Conservation (phyloP, 2,113 vertebrate genomes). For the Xiphophorus hellerii region DNA sequence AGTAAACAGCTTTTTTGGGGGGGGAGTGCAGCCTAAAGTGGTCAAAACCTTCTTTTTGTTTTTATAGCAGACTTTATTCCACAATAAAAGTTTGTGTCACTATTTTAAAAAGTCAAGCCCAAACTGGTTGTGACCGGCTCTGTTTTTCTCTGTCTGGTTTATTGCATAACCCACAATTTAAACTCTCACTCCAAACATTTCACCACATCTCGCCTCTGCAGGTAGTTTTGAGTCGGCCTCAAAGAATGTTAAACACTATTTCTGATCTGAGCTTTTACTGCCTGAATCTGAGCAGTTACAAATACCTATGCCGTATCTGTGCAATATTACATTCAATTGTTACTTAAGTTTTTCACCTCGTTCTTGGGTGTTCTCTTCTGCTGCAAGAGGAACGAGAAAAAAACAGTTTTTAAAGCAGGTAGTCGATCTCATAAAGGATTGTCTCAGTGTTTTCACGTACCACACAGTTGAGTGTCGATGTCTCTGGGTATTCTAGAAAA, state of each 20-base stretch:
- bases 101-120: conserved; percentile 36
- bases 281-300: background rate
- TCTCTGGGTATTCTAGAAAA: conserved; percentile 52
- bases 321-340: background rate
- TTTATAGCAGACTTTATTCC: conserved; percentile 36
- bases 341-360: conserved; percentile 38
- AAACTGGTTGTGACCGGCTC: conserved; percentile 46
- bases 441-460: conserved; percentile 36
- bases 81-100: conserved; percentile 33
- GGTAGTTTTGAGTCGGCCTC: conserved; percentile 29
- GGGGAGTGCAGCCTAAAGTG: background rate
- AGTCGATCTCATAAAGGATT: background rate
- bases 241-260: conserved; percentile 7
- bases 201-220: conserved; percentile 53
- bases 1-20: background rate
- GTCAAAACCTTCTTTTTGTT: conserved; percentile 12
- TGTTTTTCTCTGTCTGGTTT: conserved; percentile 28
- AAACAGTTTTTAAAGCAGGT: background rate
- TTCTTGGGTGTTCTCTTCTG: conserved; percentile 39
- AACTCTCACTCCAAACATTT: conserved; percentile 43
- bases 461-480: conserved; percentile 27
- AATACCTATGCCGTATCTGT: background rate
- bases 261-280: background rate
- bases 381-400: conserved; percentile 43
- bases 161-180: conserved; percentile 66